Evolutionary conservation across 2,113 vertebrate genomes (phyloP).

Genomic region (Cepphus grylle): DNA sequence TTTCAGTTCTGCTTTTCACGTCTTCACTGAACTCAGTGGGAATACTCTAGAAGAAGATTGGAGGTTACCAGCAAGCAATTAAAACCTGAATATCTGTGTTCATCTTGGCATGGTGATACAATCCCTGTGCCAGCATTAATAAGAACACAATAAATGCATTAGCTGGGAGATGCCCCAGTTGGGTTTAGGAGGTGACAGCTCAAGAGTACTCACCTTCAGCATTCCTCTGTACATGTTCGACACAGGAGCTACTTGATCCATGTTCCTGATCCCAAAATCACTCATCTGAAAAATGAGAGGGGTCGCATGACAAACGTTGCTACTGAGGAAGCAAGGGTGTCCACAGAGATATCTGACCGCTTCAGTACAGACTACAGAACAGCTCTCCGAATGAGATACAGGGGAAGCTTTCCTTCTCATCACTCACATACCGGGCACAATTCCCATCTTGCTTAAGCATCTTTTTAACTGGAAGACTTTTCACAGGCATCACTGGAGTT

Average conservation of each 20-base stretch:
- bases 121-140: background rate
- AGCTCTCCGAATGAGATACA: background rate
- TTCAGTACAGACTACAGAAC: background rate
- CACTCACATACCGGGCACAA: background rate
- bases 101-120: background rate
- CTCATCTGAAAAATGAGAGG: constrained; percentile 75
- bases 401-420: background rate
- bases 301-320: background rate
- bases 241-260: constrained; percentile 85
- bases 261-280: constrained; percentile 78
- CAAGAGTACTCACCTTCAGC: constrained; percentile 79
- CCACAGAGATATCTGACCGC: background rate
- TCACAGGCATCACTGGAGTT: background rate
- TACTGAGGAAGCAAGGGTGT: background rate
- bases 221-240: constrained; percentile 73
- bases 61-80: background rate
- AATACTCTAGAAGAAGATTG: background rate
- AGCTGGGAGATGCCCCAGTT: background rate
- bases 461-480: background rate
- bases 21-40: background rate
- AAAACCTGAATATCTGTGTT: background rate
- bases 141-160: background rate
- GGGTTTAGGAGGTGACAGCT: background rate
- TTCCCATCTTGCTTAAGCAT: background rate
- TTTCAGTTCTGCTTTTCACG: background rate